Base-by-base conservation (phyloP, 2,888 invertebrate species). In the Osmoderma eremita region DNA sequence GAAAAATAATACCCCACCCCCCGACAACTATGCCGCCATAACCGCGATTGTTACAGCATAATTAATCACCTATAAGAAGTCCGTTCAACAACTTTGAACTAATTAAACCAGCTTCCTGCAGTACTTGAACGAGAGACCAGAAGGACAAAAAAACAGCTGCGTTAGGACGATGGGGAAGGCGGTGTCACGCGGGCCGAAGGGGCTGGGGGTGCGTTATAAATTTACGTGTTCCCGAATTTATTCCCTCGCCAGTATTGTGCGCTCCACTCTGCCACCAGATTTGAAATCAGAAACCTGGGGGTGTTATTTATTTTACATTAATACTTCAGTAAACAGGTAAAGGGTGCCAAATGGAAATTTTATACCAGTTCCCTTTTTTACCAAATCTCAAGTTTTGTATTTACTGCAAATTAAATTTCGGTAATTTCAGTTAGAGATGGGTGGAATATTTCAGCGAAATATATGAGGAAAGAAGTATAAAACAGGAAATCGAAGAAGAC, bases 41-140 rank as follows among this genome's bases (percentile, higher is more conserved):
- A 30, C 38, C 1, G 58, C 24, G 42, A 58, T 58, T 58, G 42
- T 58, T 58, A 58, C 24, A 24, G 45, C 58, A 45, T 58, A 58
- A 58, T 58, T 58, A 58, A 58, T 58, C 58, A 58, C 42, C 42
- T 58, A 58, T 58, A 58, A 58, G 58, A 45, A 53, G 45, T 58
- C 17, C 45, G 58, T 58, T 58, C 45, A 58, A 58, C 58, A 58
- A 58, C 45, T 58, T 58, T 45, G 30, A 24, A 58, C 58, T 58
- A 58, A 58, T 58, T 58, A 58, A 58, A 45, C 24, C 45, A 24
- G 42, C 42, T 30, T 15, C 58, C 22, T 58, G 45, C 45, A 58
- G 24, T 58, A 42, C 56, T 58, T 22, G 56, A 58, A 58, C 24
- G 15, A 45, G 45, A 42, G 36, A 30, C 53, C 36, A 38, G 50